A percentile compares a stretch with the other conserved stretches of the same genome.
Evolutionary conservation across 2,888 invertebrate genomes (phyloP).

Genomic region (Dioctria rufipes): DNA sequence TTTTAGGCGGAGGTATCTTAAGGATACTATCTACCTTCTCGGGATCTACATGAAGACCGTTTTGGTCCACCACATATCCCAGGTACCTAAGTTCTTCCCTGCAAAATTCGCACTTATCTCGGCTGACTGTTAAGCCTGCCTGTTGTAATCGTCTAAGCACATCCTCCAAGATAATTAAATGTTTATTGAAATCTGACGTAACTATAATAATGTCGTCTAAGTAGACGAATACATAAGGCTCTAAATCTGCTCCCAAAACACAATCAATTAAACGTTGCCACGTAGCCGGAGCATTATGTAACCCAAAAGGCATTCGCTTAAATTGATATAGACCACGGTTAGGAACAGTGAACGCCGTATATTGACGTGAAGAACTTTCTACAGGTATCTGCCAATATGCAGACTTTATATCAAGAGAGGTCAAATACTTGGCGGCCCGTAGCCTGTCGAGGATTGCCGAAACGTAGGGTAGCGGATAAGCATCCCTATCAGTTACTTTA

Average conservation of each 20-base stretch:
- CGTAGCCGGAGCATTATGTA: background rate
- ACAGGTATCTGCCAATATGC: background rate
- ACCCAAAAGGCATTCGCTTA: too few relatives aligned
- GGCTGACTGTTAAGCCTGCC: background rate
- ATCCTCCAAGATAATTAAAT: too few relatives aligned
- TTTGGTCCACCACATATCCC: too few relatives aligned
- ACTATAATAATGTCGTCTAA: background rate
- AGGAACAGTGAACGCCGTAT: background rate
- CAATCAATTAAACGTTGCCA: background rate
- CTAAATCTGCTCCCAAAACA: too few relatives aligned
- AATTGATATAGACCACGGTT: too few relatives aligned
- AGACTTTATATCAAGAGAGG: background rate
- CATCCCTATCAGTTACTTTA: conserved; percentile 47
- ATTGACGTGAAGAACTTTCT: background rate
- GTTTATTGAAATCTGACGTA: background rate
- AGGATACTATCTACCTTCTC: too few relatives aligned
- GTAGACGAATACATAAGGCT: background rate
- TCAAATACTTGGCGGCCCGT: background rate
- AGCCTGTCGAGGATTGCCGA: background rate
- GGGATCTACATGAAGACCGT: too few relatives aligned
- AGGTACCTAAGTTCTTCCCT: background rate
- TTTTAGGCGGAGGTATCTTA: background rate
- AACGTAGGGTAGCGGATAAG: conserved; percentile 28
- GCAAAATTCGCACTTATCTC: background rate
- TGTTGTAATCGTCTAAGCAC: too few relatives aligned